Evolutionary conservation across 2,113 vertebrate species (phyloP).

Genomic region (Mesitornis unicolor): DNA sequence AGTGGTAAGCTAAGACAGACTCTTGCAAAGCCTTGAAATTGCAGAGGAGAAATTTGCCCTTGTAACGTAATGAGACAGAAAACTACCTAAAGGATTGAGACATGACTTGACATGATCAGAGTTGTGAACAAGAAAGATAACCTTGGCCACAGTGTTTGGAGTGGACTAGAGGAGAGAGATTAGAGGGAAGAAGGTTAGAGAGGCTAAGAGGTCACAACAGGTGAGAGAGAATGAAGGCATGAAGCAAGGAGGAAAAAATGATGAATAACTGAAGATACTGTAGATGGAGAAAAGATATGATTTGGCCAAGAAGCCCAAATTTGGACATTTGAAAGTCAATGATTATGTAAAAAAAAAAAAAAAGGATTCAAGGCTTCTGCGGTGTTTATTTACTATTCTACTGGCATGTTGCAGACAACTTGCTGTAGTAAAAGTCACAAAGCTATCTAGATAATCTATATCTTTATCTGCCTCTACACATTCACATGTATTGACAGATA

Average conservation of each 20-base stretch:
- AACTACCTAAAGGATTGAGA: background rate
- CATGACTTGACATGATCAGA: background rate
- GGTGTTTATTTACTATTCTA: background rate
- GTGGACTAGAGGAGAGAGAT: background rate
- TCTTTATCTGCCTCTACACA: background rate
- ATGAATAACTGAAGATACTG: background rate
- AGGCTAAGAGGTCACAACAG: background rate
- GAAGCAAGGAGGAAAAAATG: background rate
- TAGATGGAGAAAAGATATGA: background rate
- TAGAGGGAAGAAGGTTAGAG: background rate
- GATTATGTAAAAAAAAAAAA: background rate
- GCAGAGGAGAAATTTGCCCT: background rate
- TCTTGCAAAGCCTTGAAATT: background rate
- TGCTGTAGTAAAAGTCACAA: background rate
- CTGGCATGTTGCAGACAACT: background rate
- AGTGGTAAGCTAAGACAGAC: background rate
- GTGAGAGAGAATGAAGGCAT: background rate
- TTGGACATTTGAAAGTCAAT: background rate
- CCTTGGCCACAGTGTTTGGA: background rate
- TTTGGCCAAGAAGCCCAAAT: background rate
- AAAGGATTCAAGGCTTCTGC: background rate
- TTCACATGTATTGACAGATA: background rate
- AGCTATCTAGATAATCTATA: background rate
- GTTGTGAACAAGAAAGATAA: slow-evolving; percentile 2
- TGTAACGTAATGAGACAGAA: background rate